These are phyloP conservation scores for Cirrhinus mrigala DNA, from an alignment of 2,797 vertebrate genomes.

Conservation along the genomic window DNA sequence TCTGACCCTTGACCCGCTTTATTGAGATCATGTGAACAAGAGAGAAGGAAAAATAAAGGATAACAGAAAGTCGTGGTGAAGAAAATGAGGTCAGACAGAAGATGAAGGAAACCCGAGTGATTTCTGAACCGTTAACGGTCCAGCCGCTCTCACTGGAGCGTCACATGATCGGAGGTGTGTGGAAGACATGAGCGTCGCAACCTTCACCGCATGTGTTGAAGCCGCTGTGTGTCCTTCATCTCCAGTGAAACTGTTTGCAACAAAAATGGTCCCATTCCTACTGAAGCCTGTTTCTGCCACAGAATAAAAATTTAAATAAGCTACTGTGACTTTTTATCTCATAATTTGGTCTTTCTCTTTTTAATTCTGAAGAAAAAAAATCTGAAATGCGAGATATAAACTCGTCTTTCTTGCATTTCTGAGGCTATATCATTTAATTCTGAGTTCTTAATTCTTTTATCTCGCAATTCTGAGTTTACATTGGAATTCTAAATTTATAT, in stretches of 20 bases:
- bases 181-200: neutral
- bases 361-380: too few relatives aligned
- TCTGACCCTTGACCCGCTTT: constrained; percentile 6
- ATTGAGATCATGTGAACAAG: constrained; percentile 14
- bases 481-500: too few relatives aligned
- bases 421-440: too few relatives aligned
- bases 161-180: neutral
- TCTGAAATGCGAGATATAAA: too few relatives aligned
- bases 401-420: too few relatives aligned
- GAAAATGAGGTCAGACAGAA: neutral
- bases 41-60: neutral
- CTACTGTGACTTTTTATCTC: neutral
- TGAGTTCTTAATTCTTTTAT: too few relatives aligned
- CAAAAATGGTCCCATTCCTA: neutral
- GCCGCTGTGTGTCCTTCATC: neutral
- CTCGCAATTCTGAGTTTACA: too few relatives aligned
- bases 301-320: neutral
- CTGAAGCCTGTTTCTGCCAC: neutral
- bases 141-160: neutral
- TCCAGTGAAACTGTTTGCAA: neutral
- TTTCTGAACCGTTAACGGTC: neutral
- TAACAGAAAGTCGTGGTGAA: neutral
- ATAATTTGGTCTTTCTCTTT: neutral
- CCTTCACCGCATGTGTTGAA: neutral
- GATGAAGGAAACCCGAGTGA: neutral